Base-by-base conservation (phyloP, 2,797 vertebrate species). In the Holocentrus rufus region DNA sequence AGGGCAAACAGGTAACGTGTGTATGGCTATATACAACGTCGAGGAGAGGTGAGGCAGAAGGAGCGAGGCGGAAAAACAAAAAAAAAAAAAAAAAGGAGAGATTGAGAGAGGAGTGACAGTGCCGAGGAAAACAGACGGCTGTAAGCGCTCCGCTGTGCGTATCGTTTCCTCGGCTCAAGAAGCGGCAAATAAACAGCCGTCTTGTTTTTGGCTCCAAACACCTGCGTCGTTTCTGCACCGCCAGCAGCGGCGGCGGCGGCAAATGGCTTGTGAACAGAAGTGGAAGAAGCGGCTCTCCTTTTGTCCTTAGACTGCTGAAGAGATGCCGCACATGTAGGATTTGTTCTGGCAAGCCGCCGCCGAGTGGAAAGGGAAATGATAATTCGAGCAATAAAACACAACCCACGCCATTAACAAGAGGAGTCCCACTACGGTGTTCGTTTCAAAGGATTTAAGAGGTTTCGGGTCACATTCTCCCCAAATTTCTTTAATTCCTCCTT, bases 181-280 rank as follows among this genome's bases (percentile, higher is more conserved):
- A 89, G 88, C 87, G 77, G 81, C 82, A 91, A 90, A 91, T 92
- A 88, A 90, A 88, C 87, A 89, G 88, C 77, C 76, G 73, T 87
- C 83, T 79, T 87, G 83, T 87, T 87, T 91, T 79, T 83, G 84
- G 79, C 85, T 88, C 65, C 70, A 2, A 63, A 74, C 86, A 89
- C 87, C 88, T 91, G 86, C 81, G 85, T 84, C 84, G 67, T 86
- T 85, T 85, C 87, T 84, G 82, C 85, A 69, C 77, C 54, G 59
- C 77, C 87, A 76, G 81, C 76, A 81, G 66, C 82, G 39, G 80
- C 52, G 74, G 74, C 65, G 61, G 80, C 65, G 61, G 80, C 76
- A 90, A 87, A 85, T 76, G 77, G 79, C 66, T 74, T 74, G 81
- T 85, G 80, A 86, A 74, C 31, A 62, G 65, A 74, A 78, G 85